Conservation (phyloP, 2,113 vertebrate species). For the Eonycteris spelaea region DNA sequence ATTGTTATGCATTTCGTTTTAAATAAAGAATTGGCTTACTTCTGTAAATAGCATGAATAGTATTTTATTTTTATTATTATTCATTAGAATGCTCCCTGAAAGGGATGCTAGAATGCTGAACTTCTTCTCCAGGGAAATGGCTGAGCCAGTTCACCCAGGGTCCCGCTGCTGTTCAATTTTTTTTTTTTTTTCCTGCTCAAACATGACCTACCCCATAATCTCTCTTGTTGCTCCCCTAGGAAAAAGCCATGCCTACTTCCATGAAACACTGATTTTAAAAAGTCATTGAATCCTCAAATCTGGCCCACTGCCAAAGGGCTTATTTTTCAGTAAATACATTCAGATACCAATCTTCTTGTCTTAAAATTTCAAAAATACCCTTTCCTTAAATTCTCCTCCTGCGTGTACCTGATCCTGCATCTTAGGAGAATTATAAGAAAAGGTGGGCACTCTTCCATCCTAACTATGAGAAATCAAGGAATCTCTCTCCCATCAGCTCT, state of each 20-base stretch:
- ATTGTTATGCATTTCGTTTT: slow-evolving; percentile 62
- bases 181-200: background rate
- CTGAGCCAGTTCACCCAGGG: background rate
- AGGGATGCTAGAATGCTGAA: background rate
- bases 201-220: background rate
- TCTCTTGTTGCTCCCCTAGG: background rate
- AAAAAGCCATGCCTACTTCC: background rate
- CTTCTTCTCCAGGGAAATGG: slow-evolving; percentile 37
- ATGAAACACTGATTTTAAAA: background rate
- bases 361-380: background rate
- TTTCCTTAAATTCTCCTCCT: background rate
- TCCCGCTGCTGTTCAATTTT: background rate
- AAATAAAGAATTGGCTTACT: slow-evolving; percentile 69
- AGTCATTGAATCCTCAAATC: background rate
- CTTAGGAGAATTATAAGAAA: background rate
- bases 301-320: background rate
- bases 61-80: slow-evolving; percentile 59
- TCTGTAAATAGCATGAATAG: slow-evolving; percentile 59
- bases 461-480: background rate
- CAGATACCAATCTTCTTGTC: background rate
- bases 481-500: background rate
- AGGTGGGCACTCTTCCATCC: background rate
- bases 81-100: slow-evolving; percentile 54
- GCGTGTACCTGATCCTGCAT: background rate
- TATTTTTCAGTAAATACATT: background rate